Evolutionary conservation across 2,888 invertebrate genomes (phyloP), one percentile per base, ranked within the genome.

Genomic region (Opisthograptis luteolata): DNA sequence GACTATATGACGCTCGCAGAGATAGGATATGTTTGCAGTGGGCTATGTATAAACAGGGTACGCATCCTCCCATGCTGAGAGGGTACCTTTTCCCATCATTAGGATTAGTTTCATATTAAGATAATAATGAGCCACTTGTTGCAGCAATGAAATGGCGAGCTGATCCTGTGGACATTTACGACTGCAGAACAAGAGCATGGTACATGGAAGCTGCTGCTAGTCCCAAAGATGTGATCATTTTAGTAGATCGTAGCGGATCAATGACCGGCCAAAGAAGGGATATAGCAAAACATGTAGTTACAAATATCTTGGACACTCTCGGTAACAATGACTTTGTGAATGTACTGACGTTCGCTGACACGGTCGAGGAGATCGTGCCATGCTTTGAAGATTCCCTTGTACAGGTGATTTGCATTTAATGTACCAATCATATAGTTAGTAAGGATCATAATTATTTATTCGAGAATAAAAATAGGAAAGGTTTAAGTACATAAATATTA

Each of bases 241-340:
- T 98, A 65, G 93, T 98, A 58, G 98, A 98, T 80, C 93, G 94
- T 30, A 96, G 97, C 71, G 98, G 98, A 48, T 97, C 97, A 57
- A 98, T 98, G 98, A 96, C 95, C 39, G 97, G 97, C 8, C 93
- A 93, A 84, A 91, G 95, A 64, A 93, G 96, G 70, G 97, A 98
- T 85, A 98, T 99, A 64, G 98, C 98, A 42, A 93, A 94, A 79
- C 96, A 96, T 77, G 96, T 96, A 28, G 96, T 96, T 53, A 94
- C 95, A 55, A 96, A 95, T 68, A 98, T 99, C 62, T 92, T 99
- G 61, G 98, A 99, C 71, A 99, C 99, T 0, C 93, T 99, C 27
- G 98, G 97, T 37, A 98, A 98, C 83, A 98, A 99, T 84, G 99
- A 99, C 85, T 99, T 97, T 89, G 98, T 99, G 67, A 99, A 99